Base-by-base conservation (phyloP, 2,113 vertebrate species). In the Steatornis caripensis region DNA sequence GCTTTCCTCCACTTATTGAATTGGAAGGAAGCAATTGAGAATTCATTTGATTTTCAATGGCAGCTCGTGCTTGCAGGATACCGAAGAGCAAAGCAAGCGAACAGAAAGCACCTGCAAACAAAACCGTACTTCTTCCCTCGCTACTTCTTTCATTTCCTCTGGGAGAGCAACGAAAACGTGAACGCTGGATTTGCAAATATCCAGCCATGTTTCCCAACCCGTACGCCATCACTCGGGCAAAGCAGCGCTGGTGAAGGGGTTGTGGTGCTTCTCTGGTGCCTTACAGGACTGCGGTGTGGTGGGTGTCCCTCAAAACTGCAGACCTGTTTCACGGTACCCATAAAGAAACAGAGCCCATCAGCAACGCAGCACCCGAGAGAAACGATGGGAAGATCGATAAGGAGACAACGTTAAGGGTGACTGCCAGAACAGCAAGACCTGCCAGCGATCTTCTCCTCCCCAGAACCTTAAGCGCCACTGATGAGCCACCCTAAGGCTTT, bases 41-140 rank as follows among this genome's bases (percentile, higher is more conserved):
- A 96, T 94, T 97, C 96, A 96, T 97, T 97, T 92, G 96, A 94
- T 97, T 97, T 97, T 81, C 96, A 87, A 74, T 51, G 88, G 88
- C 93, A 95, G 88, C 92, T 95, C 80, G 2, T 66, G 94, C 83
- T 90, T 48, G 87, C 96, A 92, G 90, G 82, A 69, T 20, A 27
- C 92, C 5, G 58, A 91, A 51, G 62, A 93, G 79, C 17, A 32
- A 57, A 91, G 82, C 7, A 6, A 87, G 92, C 4, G 0, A 85
- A 36, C 90, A 70, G 82, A 76, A 69, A 69, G 82, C 61, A 90
- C 92, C 93, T 89, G 60, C 62, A 80, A 74, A 91, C 46, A 69
- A 61, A 77, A 74, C 48, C 0, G 8, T 21, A 14, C 26, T 75
- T 54, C 23, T 57, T 41, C 54, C 43, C 12, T 15, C 4, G 20